A percentile compares a stretch with the other conserved stretches of the same genome.
phyloP scores from a whole-genome alignment of 2,888 invertebrate species.

The Empis livida region DNA sequence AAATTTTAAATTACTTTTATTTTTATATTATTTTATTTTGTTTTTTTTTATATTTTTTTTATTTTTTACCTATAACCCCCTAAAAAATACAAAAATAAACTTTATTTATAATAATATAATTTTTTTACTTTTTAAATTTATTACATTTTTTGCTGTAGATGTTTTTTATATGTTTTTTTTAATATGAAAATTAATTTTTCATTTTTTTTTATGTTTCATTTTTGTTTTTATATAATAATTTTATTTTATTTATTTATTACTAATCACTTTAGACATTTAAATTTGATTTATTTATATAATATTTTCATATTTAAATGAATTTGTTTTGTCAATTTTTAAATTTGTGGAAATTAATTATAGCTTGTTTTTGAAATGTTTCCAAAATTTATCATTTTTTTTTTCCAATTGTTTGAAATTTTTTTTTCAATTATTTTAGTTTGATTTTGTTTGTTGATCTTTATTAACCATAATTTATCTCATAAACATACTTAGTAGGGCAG shows the following conservation, averaged over 20 bases:
- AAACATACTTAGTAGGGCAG: constrained; percentile 31
- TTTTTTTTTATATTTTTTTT: not conserved
- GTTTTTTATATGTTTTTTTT: constrained; percentile 3
- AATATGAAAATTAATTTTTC: constrained; percentile 3
- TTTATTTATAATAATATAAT: not conserved
- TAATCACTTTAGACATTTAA: constrained; percentile 8
- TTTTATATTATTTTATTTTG: too few relatives aligned
- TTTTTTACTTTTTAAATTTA: not conserved
- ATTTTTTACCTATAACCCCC: constrained; percentile 1
- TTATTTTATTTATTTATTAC: constrained; percentile 6
- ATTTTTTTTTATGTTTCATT: constrained; percentile 1
- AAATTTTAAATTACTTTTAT: not conserved
- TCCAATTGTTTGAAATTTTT: too few relatives aligned
- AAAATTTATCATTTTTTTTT: not conserved
- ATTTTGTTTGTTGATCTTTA: not conserved
- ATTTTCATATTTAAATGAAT: not conserved
- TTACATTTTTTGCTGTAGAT: not conserved
- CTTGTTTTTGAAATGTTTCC: not conserved
- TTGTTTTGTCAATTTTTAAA: constrained; percentile 3
- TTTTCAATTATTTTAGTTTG: too few relatives aligned
- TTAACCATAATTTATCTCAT: constrained; percentile 27
- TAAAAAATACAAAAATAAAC: not conserved
- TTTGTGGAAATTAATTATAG: too few relatives aligned
- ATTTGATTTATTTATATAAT: constrained; percentile 8
- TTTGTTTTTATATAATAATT: constrained; percentile 7